Percentiles rank a stretch among this genome's conserved stretches.
Conservation (phyloP, 2,113 vertebrate species). For the Pogona vitticeps region DNA sequence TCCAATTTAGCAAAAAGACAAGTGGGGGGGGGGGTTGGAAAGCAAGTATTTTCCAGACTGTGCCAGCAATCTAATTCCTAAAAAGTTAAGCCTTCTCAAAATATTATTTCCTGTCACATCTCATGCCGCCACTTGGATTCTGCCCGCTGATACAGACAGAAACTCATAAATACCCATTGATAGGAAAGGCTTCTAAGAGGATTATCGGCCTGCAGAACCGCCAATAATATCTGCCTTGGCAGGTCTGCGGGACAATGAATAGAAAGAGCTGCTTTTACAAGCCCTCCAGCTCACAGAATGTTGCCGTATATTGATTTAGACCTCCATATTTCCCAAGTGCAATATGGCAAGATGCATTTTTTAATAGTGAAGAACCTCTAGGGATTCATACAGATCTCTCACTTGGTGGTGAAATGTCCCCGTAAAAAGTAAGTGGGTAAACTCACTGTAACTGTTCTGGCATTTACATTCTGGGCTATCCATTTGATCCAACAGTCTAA, state of each 20-base stretch:
- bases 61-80: neutral
- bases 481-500: neutral
- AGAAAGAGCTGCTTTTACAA: neutral
- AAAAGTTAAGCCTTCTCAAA: neutral
- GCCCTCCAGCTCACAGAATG: fast-evolving
- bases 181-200: constrained; percentile 23
- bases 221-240: neutral
- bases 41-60: neutral
- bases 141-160: neutral
- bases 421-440: neutral
- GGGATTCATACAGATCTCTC: neutral
- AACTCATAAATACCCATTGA: constrained; percentile 16
- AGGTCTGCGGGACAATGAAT: neutral
- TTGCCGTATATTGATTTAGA: fast-evolving
- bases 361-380: neutral
- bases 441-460: neutral
- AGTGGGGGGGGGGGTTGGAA: neutral
- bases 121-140: neutral
- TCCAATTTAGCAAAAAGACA: neutral
- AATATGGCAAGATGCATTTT: neutral
- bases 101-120: neutral
- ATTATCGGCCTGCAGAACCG: constrained; percentile 6
- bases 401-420: neutral
- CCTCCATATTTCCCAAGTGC: neutral
- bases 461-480: too few species aligned